phyloP scores from a whole-genome alignment of 2,888 invertebrate genomes.

The Melieria omissa region DNA sequence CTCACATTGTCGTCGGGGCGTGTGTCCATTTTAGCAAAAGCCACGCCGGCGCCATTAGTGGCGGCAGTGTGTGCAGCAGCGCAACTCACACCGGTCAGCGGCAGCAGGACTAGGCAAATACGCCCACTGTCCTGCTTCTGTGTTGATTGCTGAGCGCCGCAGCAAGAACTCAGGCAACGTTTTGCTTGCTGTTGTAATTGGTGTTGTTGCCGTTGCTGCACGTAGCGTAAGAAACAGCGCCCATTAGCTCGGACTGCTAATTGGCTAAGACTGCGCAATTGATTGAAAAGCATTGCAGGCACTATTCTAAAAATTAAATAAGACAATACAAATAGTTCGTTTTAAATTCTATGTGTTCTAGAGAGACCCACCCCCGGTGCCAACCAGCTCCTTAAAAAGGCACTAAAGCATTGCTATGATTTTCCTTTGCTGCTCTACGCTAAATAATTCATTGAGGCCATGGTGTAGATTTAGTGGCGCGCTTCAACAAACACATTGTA shows the following conservation, averaged over 20 bases:
- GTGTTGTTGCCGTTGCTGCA: constrained; percentile 31
- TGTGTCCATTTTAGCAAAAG: too few species aligned
- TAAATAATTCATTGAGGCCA: too few species aligned
- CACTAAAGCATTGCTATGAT: too few species aligned
- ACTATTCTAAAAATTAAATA: constrained; percentile 37
- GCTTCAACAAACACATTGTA: too few species aligned
- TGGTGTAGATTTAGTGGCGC: too few species aligned
- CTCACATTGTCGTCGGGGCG: constrained; percentile 51
- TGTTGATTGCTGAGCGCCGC: constrained; percentile 14
- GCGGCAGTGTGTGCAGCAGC: constrained; percentile 44
- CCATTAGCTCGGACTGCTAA: constrained; percentile 34
- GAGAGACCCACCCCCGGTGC: too few species aligned
- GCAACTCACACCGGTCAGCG: constrained; percentile 50
- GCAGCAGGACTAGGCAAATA: constrained; percentile 56
- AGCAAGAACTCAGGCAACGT: constrained; percentile 17
- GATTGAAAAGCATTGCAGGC: constrained; percentile 51
- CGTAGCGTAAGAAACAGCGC: constrained; percentile 3
- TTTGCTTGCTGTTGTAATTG: constrained; percentile 23
- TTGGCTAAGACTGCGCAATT: constrained; percentile 46
- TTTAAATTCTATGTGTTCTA: not conserved
- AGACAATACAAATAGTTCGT: not conserved
- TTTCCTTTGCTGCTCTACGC: too few species aligned
- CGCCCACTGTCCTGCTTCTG: constrained; percentile 36
- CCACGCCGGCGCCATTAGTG: not conserved
- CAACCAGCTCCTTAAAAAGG: too few species aligned